Evolutionary conservation across 1,140 invertebrate genomes (phyloP).

Genomic region (Planococcus citri): DNA sequence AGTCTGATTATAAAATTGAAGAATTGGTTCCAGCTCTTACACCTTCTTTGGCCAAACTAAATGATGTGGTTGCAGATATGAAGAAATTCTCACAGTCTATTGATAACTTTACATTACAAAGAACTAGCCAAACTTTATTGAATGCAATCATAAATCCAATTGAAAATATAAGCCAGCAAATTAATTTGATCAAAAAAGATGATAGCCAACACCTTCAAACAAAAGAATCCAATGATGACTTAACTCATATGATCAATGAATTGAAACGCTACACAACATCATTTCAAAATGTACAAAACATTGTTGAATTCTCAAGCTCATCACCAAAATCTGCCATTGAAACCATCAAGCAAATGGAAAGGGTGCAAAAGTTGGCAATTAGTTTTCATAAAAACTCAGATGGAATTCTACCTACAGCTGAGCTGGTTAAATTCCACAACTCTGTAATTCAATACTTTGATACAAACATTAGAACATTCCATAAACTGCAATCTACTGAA

Average conservation of each 20-base stretch:
- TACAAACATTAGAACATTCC: background rate
- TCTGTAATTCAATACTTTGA: background rate
- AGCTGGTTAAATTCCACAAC: background rate
- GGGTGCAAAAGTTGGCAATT: background rate
- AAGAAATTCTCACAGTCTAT: background rate
- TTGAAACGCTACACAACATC: background rate
- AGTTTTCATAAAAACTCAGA: background rate
- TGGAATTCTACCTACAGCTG: background rate
- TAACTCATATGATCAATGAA: background rate
- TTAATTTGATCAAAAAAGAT: constrained; percentile 51
- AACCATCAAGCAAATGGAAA: background rate
- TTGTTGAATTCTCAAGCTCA: background rate
- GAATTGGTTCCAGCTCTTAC: constrained; percentile 42
- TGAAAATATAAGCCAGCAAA: constrained; percentile 44
- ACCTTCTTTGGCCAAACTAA: constrained; percentile 34
- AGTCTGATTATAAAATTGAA: background rate
- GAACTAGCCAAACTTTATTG: constrained; percentile 27
- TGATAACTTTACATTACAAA: constrained; percentile 22
- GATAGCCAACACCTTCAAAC: background rate
- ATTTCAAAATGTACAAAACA: background rate
- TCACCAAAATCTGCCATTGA: background rate
- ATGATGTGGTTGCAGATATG: constrained; percentile 26
- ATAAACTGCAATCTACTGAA: background rate
- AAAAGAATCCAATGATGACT: background rate
- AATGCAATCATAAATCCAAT: constrained; percentile 33